Evolutionary conservation across 2,113 vertebrate genomes (phyloP).

Genomic region (Dicerorhinus sumatrensis): DNA sequence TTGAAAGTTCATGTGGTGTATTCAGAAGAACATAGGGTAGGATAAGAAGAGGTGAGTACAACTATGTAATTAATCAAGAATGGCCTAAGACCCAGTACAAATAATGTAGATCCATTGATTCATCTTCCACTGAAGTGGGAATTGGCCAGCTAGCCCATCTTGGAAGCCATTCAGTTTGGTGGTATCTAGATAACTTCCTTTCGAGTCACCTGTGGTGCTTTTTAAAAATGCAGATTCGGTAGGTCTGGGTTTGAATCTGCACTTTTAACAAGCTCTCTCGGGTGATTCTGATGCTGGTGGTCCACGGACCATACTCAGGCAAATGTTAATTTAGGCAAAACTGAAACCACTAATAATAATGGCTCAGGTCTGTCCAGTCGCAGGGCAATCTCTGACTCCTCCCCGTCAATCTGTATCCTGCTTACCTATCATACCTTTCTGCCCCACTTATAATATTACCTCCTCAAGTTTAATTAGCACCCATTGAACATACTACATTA

Average conservation of each 20-base stretch:
- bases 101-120: not conserved
- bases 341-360: not conserved
- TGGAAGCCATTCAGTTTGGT: not conserved
- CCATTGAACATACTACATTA: not conserved
- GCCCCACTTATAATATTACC: not conserved
- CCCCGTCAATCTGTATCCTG: not conserved
- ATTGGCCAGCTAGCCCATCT: not conserved
- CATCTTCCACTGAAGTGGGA: not conserved
- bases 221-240: not conserved
- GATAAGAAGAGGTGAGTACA: not conserved
- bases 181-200: not conserved
- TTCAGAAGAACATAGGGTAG: not conserved
- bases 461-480: not conserved
- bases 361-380: not conserved
- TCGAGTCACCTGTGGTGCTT: not conserved
- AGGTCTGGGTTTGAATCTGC: not conserved
- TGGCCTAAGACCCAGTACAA: not conserved
- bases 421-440: not conserved
- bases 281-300: not conserved
- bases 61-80: not conserved
- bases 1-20: not conserved
- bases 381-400: not conserved
- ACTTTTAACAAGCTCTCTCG: not conserved
- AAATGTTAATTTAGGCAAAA: slow-evolving; percentile 11
- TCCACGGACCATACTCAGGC: not conserved